These are phyloP conservation scores for Phaethornis superciliosus DNA, from an alignment of 2,113 vertebrate species.

Conservation along the genomic window DNA sequence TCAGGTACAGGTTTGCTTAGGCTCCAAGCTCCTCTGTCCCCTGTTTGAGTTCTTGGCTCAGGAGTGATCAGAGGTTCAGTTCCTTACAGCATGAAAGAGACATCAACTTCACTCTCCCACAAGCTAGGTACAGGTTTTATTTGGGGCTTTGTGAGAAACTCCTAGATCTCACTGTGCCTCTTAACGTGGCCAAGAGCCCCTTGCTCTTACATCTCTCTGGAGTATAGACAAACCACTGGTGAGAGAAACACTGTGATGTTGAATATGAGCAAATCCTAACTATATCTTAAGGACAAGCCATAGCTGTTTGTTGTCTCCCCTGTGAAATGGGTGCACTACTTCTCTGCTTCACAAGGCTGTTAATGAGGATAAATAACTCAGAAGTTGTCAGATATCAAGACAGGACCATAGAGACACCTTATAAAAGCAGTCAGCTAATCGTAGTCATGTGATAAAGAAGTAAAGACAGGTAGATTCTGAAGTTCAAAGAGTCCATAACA, in stretches of 20 bases:
- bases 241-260: background rate
- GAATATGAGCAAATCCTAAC: background rate
- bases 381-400: background rate
- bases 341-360: background rate
- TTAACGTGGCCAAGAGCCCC: background rate
- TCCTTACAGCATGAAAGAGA: background rate
- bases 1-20: rapidly evolving
- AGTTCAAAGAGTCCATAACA: background rate
- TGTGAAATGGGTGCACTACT: background rate
- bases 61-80: background rate
- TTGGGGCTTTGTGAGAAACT: background rate
- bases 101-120: background rate
- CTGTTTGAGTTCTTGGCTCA: background rate
- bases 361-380: background rate
- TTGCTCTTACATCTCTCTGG: background rate
- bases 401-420: background rate
- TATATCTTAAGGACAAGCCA: background rate
- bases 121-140: background rate
- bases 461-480: background rate
- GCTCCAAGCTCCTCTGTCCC: rapidly evolving
- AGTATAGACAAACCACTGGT: background rate
- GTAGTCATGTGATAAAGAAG: background rate
- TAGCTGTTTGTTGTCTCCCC: background rate
- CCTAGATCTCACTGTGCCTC: background rate
- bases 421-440: background rate